A percentile compares a stretch with the other conserved stretches of the same genome.
Conservation (phyloP, 2,797 vertebrate species). For the Coccyzus lansbergi region DNA sequence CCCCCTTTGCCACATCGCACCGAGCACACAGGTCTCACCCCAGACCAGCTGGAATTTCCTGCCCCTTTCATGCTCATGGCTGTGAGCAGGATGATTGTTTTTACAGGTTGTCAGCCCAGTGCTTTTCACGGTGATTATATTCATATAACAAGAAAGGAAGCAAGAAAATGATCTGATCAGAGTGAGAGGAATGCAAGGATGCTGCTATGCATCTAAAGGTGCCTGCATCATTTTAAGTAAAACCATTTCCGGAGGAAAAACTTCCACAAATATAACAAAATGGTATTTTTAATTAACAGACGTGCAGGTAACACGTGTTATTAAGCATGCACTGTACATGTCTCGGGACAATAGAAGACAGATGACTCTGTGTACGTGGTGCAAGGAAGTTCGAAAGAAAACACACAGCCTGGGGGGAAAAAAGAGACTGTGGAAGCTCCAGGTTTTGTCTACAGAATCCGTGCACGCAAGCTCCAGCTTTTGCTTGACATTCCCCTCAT, state of each 20-base stretch:
- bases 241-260: neutral
- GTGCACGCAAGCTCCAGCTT: neutral
- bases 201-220: neutral
- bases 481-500: neutral
- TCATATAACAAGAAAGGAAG: neutral
- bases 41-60: neutral
- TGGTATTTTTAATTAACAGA: neutral
- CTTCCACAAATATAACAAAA: neutral
- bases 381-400: neutral
- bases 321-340: neutral
- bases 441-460: neutral
- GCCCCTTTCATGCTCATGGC: accelerated
- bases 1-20: neutral
- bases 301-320: neutral
- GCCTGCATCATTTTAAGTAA: neutral
- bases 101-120: neutral
- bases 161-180: neutral
- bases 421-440: neutral
- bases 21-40: neutral
- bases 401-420: neutral
- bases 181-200: neutral
- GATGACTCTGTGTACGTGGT: neutral
- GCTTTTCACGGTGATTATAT: neutral
- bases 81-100: neutral
- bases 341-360: neutral